Evolutionary conservation across 2,888 invertebrate species (phyloP), one percentile per base, ranked within the genome.

Genomic region (Dorcus hopei): DNA sequence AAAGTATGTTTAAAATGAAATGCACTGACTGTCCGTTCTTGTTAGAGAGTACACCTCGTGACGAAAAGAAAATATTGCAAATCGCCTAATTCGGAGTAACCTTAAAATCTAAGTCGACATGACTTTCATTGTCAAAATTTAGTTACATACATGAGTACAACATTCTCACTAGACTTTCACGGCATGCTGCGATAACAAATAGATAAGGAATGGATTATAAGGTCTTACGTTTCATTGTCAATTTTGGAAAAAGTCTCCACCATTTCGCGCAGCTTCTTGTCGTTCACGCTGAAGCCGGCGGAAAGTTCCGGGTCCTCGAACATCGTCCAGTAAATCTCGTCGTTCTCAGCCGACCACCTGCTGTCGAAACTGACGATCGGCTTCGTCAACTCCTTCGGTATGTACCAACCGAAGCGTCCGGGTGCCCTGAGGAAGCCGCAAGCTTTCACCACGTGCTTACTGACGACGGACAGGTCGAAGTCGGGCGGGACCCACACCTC

Each of bases 401-500:
- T 82, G 69, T 86, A 87, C 87, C 87, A 87, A 4, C 86, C 85
- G 68, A 84, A 87, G 52, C 86, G 80, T 3, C 85, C 86, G 0
- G 84, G 82, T 3, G 81, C 78, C 1, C 79, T 78, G 1, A 83
- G 71, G 7, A 77, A 77, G 1, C 87, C 87, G 49, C 82, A 81
- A 64, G 83, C 83, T 50, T 77, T 80, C 33, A 78, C 79, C 60
- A 75, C 76, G 67, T 72, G 72, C 42, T 65, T 64, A 41, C 72
- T 74, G 19, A 80, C 64, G n/a, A 76, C 73, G 67, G 80, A 79
- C 53, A 78, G 77, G 68, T 85, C 85, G 53, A 82, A 80, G 45
- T 86, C 84, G 0, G 88, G 83, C 19, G 85, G 82, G 59, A 87
- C 79, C 87, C 89, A 89, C 0, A 88, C 86, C 73, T 89, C 90